Evolutionary conservation across 2,888 invertebrate genomes (phyloP).

Genomic region (Eupeodes latifasciatus): DNA sequence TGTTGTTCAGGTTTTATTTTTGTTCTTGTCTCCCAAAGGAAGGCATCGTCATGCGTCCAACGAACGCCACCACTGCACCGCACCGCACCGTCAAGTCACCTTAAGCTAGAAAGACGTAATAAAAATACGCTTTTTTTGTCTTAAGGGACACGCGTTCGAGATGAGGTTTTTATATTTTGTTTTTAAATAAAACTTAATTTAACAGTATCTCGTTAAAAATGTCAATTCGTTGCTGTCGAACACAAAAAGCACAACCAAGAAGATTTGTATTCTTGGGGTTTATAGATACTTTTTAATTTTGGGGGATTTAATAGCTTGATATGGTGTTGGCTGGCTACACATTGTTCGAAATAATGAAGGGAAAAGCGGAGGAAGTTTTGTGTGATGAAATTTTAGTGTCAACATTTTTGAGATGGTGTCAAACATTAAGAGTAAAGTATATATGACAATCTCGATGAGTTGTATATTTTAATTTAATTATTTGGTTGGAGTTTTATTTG

Average conservation of each 20-base stretch:
- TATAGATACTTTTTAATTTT: background rate
- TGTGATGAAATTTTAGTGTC: conserved; percentile 32
- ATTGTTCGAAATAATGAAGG: background rate
- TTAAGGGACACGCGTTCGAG: conserved; percentile 37
- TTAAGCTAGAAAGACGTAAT: conserved; percentile 33
- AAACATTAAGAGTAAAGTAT: conserved; percentile 36
- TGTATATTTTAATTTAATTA: conserved; percentile 60
- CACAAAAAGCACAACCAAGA: background rate
- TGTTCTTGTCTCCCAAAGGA: no score
- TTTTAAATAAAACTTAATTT: conserved; percentile 73
- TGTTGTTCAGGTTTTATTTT: no score
- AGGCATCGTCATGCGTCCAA: no score
- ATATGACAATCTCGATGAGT: conserved; percentile 15
- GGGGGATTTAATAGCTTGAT: conserved; percentile 39
- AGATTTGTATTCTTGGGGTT: conserved; percentile 43
- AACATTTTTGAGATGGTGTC: conserved; percentile 47
- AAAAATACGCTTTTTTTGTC: conserved; percentile 55
- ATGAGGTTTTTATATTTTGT: conserved; percentile 51
- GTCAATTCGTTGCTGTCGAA: conserved; percentile 64
- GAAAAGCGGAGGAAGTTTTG: conserved; percentile 19
- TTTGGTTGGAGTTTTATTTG: conserved; percentile 43
- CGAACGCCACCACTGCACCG: no score
- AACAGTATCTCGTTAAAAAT: conserved; percentile 70
- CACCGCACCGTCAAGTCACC: no score
- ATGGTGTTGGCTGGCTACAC: background rate